Conservation (phyloP, 1,140 invertebrate species). For the Pectinophora gossypiella region DNA sequence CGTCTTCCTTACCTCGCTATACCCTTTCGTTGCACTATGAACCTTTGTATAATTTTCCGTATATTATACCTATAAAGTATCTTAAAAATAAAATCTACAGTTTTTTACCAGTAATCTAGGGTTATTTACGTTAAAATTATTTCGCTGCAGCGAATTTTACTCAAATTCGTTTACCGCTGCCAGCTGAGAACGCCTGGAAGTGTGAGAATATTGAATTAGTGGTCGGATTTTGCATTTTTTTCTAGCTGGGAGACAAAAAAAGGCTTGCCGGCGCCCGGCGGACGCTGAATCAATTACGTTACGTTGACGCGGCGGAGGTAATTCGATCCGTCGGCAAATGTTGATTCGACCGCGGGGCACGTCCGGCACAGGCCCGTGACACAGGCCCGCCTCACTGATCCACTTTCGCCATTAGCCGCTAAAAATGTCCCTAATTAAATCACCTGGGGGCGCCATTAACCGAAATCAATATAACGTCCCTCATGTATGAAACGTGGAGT, state of each 20-base stretch:
- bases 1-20: no score
- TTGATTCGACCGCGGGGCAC: conserved; percentile 58
- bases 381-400: conserved; percentile 17
- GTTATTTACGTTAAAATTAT: not conserved
- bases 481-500: no score
- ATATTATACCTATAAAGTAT: no score
- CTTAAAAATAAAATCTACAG: no score
- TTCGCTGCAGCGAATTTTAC: not conserved
- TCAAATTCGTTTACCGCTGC: not conserved
- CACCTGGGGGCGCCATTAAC: not conserved
- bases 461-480: not conserved
- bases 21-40: no score
- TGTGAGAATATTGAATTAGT: conserved; percentile 60
- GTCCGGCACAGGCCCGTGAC: conserved; percentile 15
- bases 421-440: conserved; percentile 16
- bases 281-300: conserved; percentile 59
- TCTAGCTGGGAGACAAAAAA: conserved; percentile 44
- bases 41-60: no score
- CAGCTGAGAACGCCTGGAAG: conserved; percentile 15
- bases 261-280: conserved; percentile 38
- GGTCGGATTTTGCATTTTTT: conserved; percentile 58
- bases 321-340: conserved; percentile 65
- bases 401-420: conserved; percentile 24
- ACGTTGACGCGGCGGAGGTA: conserved; percentile 49
- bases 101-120: no score